phyloP scores from a whole-genome alignment of 2,888 invertebrate genomes.

The Drosophila peninsularis region DNA sequence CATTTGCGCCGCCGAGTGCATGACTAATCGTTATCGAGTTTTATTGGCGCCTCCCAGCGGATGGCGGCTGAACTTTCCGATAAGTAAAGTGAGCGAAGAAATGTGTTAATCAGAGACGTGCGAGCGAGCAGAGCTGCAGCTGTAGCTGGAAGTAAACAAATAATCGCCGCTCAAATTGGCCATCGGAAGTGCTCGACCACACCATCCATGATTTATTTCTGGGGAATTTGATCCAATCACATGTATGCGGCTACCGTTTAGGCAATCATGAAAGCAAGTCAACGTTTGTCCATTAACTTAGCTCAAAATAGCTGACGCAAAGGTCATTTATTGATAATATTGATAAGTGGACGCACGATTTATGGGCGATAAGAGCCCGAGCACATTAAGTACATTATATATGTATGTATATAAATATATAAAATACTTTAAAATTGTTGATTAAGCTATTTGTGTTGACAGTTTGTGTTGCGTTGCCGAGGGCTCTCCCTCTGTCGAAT shows the following conservation, averaged over 20 bases:
- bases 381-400: conserved; percentile 45
- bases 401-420: conserved; percentile 14
- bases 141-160: conserved; percentile 17
- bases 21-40: conserved; percentile 67
- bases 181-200: conserved; percentile 13
- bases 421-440: conserved; percentile 55
- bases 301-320: conserved; percentile 55
- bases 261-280: conserved; percentile 6
- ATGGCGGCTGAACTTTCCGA: conserved; percentile 45
- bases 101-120: conserved; percentile 70
- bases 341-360: conserved; percentile 66
- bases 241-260: neutral
- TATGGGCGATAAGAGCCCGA: conserved; percentile 46
- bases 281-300: conserved; percentile 22
- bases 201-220: neutral
- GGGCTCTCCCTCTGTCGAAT: conserved; percentile 15
- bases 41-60: conserved; percentile 68
- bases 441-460: conserved; percentile 71
- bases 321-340: conserved; percentile 74
- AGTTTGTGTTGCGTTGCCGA: conserved; percentile 36
- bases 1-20: conserved; percentile 17
- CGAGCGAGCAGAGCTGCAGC: conserved; percentile 22
- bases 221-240: conserved; percentile 3
- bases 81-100: conserved; percentile 45
- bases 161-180: conserved; percentile 14